These are phyloP conservation scores for Stomatorhinus ivindoensis DNA, from an alignment of 2,113 vertebrate genomes.

Conservation along the genomic window DNA sequence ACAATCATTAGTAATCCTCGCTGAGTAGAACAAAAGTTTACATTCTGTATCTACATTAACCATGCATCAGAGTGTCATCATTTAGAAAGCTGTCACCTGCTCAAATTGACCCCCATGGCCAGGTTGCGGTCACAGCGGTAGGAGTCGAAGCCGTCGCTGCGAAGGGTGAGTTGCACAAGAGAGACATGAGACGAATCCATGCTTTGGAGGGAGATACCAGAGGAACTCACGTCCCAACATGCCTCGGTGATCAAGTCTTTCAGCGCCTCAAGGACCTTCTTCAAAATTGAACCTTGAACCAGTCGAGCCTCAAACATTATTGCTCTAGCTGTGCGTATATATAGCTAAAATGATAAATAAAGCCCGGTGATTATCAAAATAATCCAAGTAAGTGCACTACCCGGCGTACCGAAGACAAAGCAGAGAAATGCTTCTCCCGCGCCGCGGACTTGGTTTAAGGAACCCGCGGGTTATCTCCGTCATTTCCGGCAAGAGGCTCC, in stretches of 20 bases:
- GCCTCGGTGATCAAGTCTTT: slow-evolving; percentile 97
- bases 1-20: background rate
- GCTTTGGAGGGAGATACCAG: slow-evolving; percentile 91
- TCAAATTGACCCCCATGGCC: slow-evolving; percentile 92
- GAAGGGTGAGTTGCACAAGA: slow-evolving; percentile 89
- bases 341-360: background rate
- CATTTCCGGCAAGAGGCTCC: slow-evolving; percentile 37
- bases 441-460: slow-evolving; percentile 33
- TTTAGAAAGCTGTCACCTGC: slow-evolving; percentile 61
- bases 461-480: slow-evolving; percentile 22
- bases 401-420: accelerated
- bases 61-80: background rate
- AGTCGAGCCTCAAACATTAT: slow-evolving; percentile 94
- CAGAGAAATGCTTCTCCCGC: slow-evolving; percentile 31
- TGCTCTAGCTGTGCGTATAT: background rate
- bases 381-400: background rate
- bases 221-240: slow-evolving; percentile 94
- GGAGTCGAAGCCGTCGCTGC: slow-evolving; percentile 92
- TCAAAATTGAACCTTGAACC: slow-evolving; percentile 91
- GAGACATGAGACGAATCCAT: slow-evolving; percentile 99
- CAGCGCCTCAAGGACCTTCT: slow-evolving; percentile 90
- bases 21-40: background rate
- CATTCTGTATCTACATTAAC: background rate
- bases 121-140: slow-evolving; percentile 96
- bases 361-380: background rate